Evolutionary conservation across 2,888 invertebrate genomes (phyloP).

Genomic region (Ditula angustiorana): DNA sequence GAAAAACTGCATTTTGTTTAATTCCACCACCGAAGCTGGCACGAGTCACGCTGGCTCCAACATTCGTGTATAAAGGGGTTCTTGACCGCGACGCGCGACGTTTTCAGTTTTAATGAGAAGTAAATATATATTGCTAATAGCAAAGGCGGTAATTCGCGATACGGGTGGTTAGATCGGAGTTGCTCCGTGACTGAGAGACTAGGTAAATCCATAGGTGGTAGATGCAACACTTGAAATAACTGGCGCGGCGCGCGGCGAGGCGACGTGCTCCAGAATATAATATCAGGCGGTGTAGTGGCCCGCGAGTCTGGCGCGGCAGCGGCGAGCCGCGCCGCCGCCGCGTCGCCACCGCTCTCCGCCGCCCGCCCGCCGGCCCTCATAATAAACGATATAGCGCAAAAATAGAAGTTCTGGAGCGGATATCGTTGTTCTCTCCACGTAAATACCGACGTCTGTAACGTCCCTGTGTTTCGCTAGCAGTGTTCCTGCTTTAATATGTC

Average conservation of each 20-base stretch:
- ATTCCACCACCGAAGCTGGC: neutral
- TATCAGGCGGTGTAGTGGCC: conserved; percentile 81
- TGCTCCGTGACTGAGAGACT: conserved; percentile 75
- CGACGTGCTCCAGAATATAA: conserved; percentile 85
- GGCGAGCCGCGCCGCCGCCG: conserved; percentile 56
- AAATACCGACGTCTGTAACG: conserved; percentile 72
- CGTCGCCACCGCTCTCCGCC: conserved; percentile 28
- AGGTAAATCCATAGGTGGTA: conserved; percentile 82
- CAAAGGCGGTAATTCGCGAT: conserved; percentile 54
- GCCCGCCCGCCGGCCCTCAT: conserved; percentile 64
- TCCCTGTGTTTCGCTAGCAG: conserved; percentile 66
- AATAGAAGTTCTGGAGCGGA: conserved; percentile 75
- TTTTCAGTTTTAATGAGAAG: conserved; percentile 29
- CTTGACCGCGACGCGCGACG: conserved; percentile 30
- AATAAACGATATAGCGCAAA: conserved; percentile 80
- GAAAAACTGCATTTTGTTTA: conserved; percentile 7
- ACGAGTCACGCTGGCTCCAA: neutral
- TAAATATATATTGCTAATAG: conserved; percentile 32
- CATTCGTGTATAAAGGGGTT: conserved; percentile 13
- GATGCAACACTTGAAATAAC: conserved; percentile 84
- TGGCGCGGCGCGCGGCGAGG: conserved; percentile 73
- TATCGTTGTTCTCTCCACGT: conserved; percentile 71
- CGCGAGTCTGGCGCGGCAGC: conserved; percentile 57
- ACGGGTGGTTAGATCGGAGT: conserved; percentile 77
- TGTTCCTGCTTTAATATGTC: conserved; percentile 70